Evolutionary conservation across 2,113 vertebrate species (phyloP), one percentile per base, ranked within the genome.

Genomic region (Delphinus delphis): DNA sequence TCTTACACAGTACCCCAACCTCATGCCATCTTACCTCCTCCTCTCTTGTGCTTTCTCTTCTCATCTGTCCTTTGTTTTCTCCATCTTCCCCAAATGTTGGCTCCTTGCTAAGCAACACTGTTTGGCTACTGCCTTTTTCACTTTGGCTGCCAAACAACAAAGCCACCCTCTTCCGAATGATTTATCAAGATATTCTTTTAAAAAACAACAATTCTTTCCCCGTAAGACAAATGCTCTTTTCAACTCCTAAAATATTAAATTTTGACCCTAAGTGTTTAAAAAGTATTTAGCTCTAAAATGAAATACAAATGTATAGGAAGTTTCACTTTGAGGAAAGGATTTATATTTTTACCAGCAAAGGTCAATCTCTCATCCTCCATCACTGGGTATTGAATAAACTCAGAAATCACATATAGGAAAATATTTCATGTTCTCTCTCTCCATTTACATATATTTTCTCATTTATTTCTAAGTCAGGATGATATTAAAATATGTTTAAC

Each of bases 11-110:
- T 38, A 76, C n/a, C 62, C 53, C 7, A 36, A 1, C 20, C 36
- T 28, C 12, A 14, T 3, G 28, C 11, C 0, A 5, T 74, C n/a
- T 3, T 6, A 4, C 10, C 3, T 0, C 5, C 11, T 21, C n/a
- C 23, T n/a, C n/a, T 41, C 3, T 53, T 33, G 2, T 3, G 10
- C 6, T 70, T 41, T 82, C 26, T 68, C 38, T 36, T 62, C 3
- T 81, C 18, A 17, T 41, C 47, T 58, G 17, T 38, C 47, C n/a
- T 41, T 58, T 80, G n/a, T 58, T 55, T 68, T 80, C 25, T 58
- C n/a, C 23, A 23, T 53, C 25, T 41, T 68, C 47, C 14, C 28
- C 21, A 68, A 25, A 86, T 53, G 3, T 21, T 23, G 44, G 83
- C 13, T 86, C 21, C 6, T 44, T 70, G 26, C 11, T 18, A 58